Evolutionary conservation across 2,888 invertebrate species (phyloP), one percentile per base, ranked within the genome.

Genomic region (Tridacna crocea): DNA sequence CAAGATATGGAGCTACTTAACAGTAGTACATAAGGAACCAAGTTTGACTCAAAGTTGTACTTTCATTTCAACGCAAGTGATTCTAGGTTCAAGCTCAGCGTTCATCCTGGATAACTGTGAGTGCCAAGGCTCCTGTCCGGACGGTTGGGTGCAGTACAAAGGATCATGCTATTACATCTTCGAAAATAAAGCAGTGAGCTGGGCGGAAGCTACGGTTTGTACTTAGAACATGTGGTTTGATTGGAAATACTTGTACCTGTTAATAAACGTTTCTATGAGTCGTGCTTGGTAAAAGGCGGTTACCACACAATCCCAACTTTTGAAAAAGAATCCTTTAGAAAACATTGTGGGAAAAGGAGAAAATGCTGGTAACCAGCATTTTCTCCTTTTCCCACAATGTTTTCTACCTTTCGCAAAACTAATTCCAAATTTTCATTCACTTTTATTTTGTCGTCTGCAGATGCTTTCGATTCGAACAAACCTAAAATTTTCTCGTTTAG

Each of bases 111-210:
- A 72, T 0, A 58, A 27, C 17, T 72, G 72, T 58, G 26, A 26
- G 11, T 72, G 72, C 27, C 55, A n/a, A 17, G 72, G 36, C 15
- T 15, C 55, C 55, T 83, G 83, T 55, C 83, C 83, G 27, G 83
- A 83, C 73, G 83, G 72, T 22, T 83, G 83, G 83, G 27, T 78
- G 0, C 63, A 77, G 47, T 83, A 78, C 47, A 46, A 70, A 15
- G 83, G 78, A 3, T 83, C 83, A 17, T 83, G 83, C 55, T 83
- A 83, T 47, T 83, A 78, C 51, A 72, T 83, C 66, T 80, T 80
- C 46, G 83, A 83, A 55, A 83, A 80, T 27, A 75, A 78, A 27
- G 73, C 77, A 36, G 75, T 75, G 0, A 78, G 78, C 51, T 83
- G 83, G 83, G 75, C 68, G 15, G 83, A 83, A 61, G 83, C 83